Percentiles rank a stretch among this genome's conserved stretches.
Conservation (phyloP, 2,797 vertebrate genomes). For the Melanotaenia trifasciata region DNA sequence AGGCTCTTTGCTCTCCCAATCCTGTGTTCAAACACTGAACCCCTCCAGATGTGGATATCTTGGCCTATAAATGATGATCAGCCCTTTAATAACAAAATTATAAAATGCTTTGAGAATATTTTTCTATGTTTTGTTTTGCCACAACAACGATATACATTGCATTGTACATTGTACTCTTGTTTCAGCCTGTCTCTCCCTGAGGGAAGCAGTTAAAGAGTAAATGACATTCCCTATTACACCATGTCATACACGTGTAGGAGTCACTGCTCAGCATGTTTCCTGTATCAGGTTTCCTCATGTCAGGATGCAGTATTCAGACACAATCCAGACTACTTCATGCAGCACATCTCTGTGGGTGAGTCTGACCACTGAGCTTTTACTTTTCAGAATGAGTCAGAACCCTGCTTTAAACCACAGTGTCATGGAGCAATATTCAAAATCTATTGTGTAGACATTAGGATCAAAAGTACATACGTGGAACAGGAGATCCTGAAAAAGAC, state of each 20-base stretch:
- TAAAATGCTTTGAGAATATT: background rate
- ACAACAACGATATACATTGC: background rate
- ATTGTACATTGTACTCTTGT: constrained; percentile 34
- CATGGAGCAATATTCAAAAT: constrained; percentile 6
- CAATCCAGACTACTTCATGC: constrained; percentile 1
- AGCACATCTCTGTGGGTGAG: background rate
- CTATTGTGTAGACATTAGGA: constrained; percentile 14
- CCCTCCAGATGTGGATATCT: background rate
- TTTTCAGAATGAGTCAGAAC: background rate
- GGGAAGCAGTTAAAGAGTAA: constrained; percentile 1
- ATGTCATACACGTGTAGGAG: background rate
- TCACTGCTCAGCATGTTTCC: background rate
- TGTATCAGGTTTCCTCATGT: constrained; percentile 1
- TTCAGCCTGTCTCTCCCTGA: background rate
- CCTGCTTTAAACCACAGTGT: constrained; percentile 34
- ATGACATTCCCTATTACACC: constrained; percentile 9
- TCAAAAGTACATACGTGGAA: constrained; percentile 24
- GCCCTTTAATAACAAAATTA: background rate
- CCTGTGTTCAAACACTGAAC: too few relatives aligned
- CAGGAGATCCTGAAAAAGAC: constrained; percentile 29
- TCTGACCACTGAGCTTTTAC: background rate
- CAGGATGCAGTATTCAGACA: background rate
- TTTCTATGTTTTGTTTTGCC: background rate
- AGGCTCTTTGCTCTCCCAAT: too few relatives aligned
- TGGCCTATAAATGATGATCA: background rate